Base-by-base conservation (phyloP, 2,113 vertebrate genomes). In the Cettia cetti region DNA sequence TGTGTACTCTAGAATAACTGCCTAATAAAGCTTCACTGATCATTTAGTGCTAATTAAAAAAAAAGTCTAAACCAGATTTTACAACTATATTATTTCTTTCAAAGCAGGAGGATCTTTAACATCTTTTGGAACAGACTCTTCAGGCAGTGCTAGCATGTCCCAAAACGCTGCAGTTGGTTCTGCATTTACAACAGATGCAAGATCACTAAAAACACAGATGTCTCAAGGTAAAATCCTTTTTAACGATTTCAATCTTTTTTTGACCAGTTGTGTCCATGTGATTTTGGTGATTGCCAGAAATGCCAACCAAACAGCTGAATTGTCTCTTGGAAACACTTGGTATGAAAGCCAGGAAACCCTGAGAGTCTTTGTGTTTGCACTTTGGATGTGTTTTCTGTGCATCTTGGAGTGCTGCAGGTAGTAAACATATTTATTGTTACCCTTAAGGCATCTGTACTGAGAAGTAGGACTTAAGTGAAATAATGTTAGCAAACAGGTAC, bases 101-200 rank as follows among this genome's bases (percentile, higher is more conserved):
- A 82, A 97, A 98, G 98, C 98, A 98, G 98, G 98, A 95, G 98
- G 97, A 86, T 98, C 98, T 83, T 96, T 98, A 96, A 98, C 98
- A 54, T 98, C 98, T 39, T 99, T 99, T 96, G 98, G 98, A 97
- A 97, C 97, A 79, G 98, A 98, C 90, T 96, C 97, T 54, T 98
- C 98, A 69, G 96, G 93, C 90, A 97, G 96, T 42, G 78, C 97
- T 91, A 92, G 93, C 92, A 97, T 98, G 86, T 96, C 98, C 94
- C 98, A 98, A 88, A 98, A 97, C 93, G 97, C 75, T 95, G 92
- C 98, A 27, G 96, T 98, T 89, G 98, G 98, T 86, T 97, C 98
- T 78, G 96, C 97, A 31, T 98, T 98, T 96, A 96, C 98, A 92
- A 96, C 98, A 70, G 98, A 98, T 86, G 93, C 98, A 92, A 97